Evolutionary conservation across 2,888 invertebrate genomes (phyloP).

Genomic region (Heliconius erato): DNA sequence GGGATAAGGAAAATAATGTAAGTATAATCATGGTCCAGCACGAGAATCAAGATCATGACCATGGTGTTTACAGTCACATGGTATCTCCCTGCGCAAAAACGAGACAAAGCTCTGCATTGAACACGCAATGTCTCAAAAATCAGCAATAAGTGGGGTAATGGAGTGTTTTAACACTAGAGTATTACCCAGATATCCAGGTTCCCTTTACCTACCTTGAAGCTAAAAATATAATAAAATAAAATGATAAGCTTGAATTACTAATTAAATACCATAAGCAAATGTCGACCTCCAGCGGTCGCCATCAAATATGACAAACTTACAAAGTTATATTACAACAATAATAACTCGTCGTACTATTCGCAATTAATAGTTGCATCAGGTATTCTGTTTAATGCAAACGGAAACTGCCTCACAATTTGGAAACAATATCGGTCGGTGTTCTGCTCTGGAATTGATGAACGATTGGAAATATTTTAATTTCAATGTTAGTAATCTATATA

Average conservation of each 20-base stretch:
- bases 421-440: conserved; percentile 1
- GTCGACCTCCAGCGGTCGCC: conserved; percentile 10
- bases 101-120: not conserved
- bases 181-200: not conserved
- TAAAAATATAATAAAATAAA: not conserved
- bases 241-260: not conserved
- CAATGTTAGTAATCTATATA: not conserved
- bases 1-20: no score
- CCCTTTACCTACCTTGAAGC: not conserved
- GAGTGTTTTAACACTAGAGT: not conserved
- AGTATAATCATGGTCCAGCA: no score
- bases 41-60: no score
- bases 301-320: conserved; percentile 30
- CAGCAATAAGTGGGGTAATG: not conserved
- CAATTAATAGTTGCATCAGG: conserved; percentile 35
- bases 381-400: conserved; percentile 28
- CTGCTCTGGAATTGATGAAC: conserved; percentile 5
- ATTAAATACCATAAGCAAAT: not conserved
- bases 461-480: not conserved
- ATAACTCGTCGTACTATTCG: conserved; percentile 22
- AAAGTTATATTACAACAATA: conserved; percentile 22
- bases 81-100: no score
- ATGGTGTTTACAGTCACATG: no score
- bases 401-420: conserved; percentile 18
- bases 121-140: not conserved